These are phyloP conservation scores for Coelopa pilipes DNA, from an alignment of 2,888 invertebrate species.

Conservation along the genomic window DNA sequence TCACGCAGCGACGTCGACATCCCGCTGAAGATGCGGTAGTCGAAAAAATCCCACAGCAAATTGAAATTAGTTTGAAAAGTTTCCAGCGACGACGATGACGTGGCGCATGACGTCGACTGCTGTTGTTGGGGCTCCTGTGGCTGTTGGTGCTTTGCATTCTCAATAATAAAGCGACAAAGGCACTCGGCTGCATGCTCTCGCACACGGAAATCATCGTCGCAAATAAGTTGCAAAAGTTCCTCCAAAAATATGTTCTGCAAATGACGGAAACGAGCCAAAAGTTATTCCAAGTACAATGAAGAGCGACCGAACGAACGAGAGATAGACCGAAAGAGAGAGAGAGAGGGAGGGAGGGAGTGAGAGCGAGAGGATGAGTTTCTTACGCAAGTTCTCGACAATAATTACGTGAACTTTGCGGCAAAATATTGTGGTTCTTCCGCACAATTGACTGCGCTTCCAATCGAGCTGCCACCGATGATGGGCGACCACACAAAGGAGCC, in stretches of 20 bases:
- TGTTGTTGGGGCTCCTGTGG: slow-evolving; percentile 42
- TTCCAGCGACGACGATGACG: slow-evolving; percentile 46
- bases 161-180: slow-evolving; percentile 64
- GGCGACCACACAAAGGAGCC: too few relatives aligned
- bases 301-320: too few relatives aligned
- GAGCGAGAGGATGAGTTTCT: not conserved
- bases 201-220: slow-evolving; percentile 66
- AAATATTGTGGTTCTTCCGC: too few relatives aligned
- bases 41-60: slow-evolving; percentile 65
- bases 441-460: too few relatives aligned
- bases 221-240: slow-evolving; percentile 65
- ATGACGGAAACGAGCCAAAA: too few relatives aligned
- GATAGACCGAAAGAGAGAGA: too few relatives aligned
- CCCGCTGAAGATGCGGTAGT: slow-evolving; percentile 64
- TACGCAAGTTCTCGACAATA: slow-evolving; percentile 3
- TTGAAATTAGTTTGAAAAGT: slow-evolving; percentile 64
- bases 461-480: too few relatives aligned
- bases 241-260: slow-evolving; percentile 62
- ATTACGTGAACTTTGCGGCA: too few relatives aligned
- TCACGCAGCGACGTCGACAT: slow-evolving; percentile 64
- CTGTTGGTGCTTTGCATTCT: slow-evolving; percentile 55
- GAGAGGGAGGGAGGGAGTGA: not conserved
- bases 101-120: slow-evolving; percentile 34
- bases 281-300: too few relatives aligned
- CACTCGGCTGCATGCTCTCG: slow-evolving; percentile 63